A percentile compares a stretch with the other conserved stretches of the same genome.
phyloP scores from a whole-genome alignment of 2,797 vertebrate species.

The Gymnoscopelus braueri region DNA sequence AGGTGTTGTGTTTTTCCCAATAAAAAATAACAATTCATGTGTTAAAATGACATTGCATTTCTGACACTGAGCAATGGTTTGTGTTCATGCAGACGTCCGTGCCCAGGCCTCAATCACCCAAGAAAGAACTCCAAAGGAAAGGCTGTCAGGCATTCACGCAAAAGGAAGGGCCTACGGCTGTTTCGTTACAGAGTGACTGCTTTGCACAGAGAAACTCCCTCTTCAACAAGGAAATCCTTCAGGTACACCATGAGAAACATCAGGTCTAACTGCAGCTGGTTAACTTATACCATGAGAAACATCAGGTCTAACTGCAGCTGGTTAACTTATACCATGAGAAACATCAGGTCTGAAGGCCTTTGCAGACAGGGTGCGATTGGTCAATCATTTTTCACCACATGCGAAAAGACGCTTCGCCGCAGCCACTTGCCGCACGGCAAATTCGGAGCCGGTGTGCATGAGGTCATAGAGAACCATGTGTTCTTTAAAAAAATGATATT shows the following conservation, averaged over 20 bases:
- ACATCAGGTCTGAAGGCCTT: too few species aligned
- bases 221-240: slow-evolving; percentile 78
- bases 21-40: neutral
- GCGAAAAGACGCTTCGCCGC: too few species aligned
- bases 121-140: slow-evolving; percentile 49
- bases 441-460: too few species aligned
- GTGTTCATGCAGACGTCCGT: slow-evolving; percentile 55
- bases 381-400: too few species aligned
- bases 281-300: too few species aligned
- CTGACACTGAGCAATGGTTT: slow-evolving; percentile 15
- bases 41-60: slow-evolving; percentile 5
- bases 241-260: slow-evolving; percentile 70
- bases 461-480: too few species aligned
- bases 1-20: neutral
- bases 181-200: slow-evolving; percentile 58
- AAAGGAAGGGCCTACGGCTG: slow-evolving; percentile 39
- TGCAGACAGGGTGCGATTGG: too few species aligned
- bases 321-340: too few species aligned
- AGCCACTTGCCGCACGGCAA: too few species aligned
- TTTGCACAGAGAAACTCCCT: slow-evolving; percentile 74
- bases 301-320: neutral
- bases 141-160: slow-evolving; percentile 48
- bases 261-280: too few species aligned
- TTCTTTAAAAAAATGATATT: too few species aligned
- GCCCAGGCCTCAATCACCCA: slow-evolving; percentile 46